Evolutionary conservation across 2,888 invertebrate species (phyloP).

Genomic region (Mesopsocus fuscifrons): DNA sequence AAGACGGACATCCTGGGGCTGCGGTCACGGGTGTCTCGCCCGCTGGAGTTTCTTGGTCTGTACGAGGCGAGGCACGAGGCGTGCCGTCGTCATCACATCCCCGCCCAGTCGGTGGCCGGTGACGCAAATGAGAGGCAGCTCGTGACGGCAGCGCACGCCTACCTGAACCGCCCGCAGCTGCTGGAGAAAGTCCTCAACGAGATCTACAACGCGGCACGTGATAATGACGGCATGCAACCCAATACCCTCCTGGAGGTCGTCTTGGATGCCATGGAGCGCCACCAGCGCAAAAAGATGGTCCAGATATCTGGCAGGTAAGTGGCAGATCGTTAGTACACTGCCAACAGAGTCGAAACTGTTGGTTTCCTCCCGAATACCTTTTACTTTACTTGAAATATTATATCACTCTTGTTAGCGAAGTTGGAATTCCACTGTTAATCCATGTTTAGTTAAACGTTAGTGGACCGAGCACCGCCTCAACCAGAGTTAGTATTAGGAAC

Average conservation of each 20-base stretch:
- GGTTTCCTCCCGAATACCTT: background rate
- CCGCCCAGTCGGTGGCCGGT: slow-evolving; percentile 78
- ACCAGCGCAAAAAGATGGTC: slow-evolving; percentile 70
- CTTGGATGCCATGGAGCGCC: slow-evolving; percentile 75
- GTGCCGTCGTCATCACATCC: slow-evolving; percentile 77
- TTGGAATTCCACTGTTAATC: no score
- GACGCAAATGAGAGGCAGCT: slow-evolving; percentile 84
- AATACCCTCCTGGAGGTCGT: slow-evolving; percentile 61
- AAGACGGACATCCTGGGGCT: slow-evolving; percentile 71
- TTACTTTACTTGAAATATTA: slow-evolving; percentile 8
- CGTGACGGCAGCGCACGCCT: slow-evolving; percentile 61
- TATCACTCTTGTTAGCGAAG: no score
- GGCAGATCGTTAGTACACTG: no score
- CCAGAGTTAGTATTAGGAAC: no score
- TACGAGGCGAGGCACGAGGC: slow-evolving; percentile 81
- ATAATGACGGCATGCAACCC: slow-evolving; percentile 58
- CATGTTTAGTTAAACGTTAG: no score
- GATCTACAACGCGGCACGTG: slow-evolving; percentile 69
- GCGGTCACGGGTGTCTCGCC: slow-evolving; percentile 48
- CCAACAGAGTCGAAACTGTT: background rate
- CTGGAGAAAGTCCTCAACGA: slow-evolving; percentile 75
- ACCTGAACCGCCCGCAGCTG: slow-evolving; percentile 68
- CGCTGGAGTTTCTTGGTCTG: slow-evolving; percentile 77
- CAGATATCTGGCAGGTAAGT: slow-evolving; percentile 76
- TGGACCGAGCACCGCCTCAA: no score